Conservation (phyloP, 2,113 vertebrate genomes). For the Astatoreochromis straeleni region DNA sequence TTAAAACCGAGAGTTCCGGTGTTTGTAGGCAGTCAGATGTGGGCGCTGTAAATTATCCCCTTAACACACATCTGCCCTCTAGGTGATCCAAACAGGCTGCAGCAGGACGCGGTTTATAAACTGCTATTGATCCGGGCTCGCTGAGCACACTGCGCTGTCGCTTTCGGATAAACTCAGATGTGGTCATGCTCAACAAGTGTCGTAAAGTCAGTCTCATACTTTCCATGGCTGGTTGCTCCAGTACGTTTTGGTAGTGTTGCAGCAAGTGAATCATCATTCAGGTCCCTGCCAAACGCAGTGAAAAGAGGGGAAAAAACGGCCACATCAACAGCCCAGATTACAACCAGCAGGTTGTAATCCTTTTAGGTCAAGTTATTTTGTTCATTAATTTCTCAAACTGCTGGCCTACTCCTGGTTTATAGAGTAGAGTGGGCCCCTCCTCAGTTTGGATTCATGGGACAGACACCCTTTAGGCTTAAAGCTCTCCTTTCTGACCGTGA, state of each 20-base stretch:
- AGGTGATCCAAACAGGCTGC: background rate
- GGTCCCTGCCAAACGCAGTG: background rate
- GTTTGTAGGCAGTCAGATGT: background rate
- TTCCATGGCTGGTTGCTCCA: background rate
- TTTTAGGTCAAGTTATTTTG: background rate
- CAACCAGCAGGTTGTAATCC: background rate
- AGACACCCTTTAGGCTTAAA: background rate
- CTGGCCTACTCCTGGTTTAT: background rate
- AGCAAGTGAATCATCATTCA: background rate
- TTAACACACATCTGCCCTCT: background rate
- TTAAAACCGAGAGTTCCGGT: conserved; percentile 18
- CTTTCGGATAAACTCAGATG: background rate
- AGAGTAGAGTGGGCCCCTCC: background rate
- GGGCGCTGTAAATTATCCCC: background rate
- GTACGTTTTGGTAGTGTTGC: background rate
- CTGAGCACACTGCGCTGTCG: background rate
- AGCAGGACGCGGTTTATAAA: background rate
- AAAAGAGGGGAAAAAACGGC: background rate
- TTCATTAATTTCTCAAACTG: background rate
- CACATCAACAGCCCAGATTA: background rate
- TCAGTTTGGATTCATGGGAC: background rate
- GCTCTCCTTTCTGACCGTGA: background rate
- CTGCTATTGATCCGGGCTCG: background rate
- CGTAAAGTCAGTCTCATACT: background rate
- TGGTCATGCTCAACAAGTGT: conserved; percentile 18